Conservation (phyloP, 2,888 invertebrate species). For the Nesidiocoris tenuis region DNA sequence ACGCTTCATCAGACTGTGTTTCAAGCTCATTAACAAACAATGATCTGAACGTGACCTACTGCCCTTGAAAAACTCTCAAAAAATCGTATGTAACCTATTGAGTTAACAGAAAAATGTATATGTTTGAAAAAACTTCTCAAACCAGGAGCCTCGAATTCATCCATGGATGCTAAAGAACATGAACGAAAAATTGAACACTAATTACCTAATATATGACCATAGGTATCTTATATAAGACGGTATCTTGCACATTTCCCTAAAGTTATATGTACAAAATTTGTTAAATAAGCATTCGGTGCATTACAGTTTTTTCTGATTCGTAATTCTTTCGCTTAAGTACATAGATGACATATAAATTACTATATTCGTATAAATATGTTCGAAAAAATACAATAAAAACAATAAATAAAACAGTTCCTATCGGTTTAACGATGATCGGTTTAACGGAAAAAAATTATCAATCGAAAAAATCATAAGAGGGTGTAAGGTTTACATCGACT, state of each 20-base stretch:
- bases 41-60: no score
- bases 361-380: slow-evolving; percentile 13
- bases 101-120: no score
- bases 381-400: slow-evolving; percentile 25
- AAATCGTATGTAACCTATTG: no score
- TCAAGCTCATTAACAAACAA: no score
- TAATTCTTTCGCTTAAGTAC: no score
- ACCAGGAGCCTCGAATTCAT: background rate
- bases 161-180: background rate
- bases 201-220: background rate
- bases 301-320: slow-evolving; percentile 2
- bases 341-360: slow-evolving; percentile 20
- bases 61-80: no score
- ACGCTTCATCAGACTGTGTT: no score
- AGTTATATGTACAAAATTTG: slow-evolving; percentile 44
- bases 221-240: background rate
- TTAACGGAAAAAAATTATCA: no score
- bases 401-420: slow-evolving; percentile 25
- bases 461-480: background rate
- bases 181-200: background rate
- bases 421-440: no score
- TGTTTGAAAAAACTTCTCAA: no score
- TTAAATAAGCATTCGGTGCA: slow-evolving; percentile 41
- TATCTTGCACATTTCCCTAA: slow-evolving; percentile 46
- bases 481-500: background rate